phyloP scores from a whole-genome alignment of 2,888 invertebrate genomes.

The Mylabris sibirica region DNA sequence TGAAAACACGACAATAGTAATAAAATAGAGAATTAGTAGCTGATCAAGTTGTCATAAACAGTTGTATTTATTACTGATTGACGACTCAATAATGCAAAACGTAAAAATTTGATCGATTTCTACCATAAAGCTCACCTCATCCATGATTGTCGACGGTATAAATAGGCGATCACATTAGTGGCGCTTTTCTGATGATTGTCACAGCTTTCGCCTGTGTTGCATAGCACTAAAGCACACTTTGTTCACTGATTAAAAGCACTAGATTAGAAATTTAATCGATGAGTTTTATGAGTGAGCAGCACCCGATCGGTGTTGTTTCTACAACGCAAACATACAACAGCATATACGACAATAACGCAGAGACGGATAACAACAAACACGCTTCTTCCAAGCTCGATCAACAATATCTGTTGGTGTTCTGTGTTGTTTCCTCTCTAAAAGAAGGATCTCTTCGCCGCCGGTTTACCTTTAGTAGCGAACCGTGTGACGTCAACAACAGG shows the following conservation, averaged over 20 bases:
- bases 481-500: conserved; percentile 57
- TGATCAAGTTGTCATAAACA: not conserved
- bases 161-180: not conserved
- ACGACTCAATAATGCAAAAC: not conserved
- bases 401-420: conserved; percentile 11
- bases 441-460: conserved; percentile 33
- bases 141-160: not conserved
- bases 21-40: conserved; percentile 2
- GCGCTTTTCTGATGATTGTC: not conserved
- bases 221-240: not conserved
- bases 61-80: not conserved
- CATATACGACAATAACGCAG: not conserved
- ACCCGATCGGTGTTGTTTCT: too few species aligned
- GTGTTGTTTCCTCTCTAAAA: conserved; percentile 28
- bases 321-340: too few species aligned
- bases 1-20: not conserved
- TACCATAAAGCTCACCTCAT: not conserved
- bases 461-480: conserved; percentile 31
- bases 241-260: not conserved
- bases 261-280: not conserved
- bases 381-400: not conserved
- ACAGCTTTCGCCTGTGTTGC: not conserved
- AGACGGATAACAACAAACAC: not conserved
- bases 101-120: not conserved
- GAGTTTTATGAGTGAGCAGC: not conserved